Conservation (phyloP, 2,113 vertebrate genomes). For the Panthera tigris region DNA sequence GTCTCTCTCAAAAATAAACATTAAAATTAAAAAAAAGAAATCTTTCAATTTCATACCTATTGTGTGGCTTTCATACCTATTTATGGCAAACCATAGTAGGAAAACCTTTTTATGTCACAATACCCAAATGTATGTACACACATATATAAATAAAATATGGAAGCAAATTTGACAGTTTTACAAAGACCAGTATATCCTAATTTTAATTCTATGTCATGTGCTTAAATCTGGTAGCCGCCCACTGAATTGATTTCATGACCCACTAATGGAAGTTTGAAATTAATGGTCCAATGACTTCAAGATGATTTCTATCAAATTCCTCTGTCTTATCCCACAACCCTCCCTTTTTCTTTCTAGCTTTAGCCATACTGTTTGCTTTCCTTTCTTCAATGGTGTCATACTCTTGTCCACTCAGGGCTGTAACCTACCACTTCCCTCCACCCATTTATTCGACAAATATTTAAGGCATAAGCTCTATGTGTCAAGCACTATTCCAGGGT, state of each 20-base stretch:
- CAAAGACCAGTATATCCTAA: not conserved
- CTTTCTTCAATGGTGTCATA: not conserved
- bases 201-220: not conserved
- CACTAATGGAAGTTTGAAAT: not conserved
- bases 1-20: no score
- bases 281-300: not conserved
- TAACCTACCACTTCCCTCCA: not conserved
- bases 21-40: no score
- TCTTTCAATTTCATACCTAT: not conserved
- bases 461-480: not conserved
- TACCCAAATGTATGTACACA: not conserved
- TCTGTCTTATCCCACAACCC: not conserved
- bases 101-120: not conserved
- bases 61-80: not conserved
- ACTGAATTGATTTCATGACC: not conserved
- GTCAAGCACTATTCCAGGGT: not conserved
- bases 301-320: not conserved
- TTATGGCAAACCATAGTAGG: not conserved
- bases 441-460: not conserved
- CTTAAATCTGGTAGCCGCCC: not conserved
- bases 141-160: not conserved
- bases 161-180: not conserved
- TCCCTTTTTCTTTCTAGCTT: not conserved
- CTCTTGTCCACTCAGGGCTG: not conserved
- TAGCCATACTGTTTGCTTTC: not conserved